Conservation (phyloP, 2,888 invertebrate genomes). For the Archips xylosteana region DNA sequence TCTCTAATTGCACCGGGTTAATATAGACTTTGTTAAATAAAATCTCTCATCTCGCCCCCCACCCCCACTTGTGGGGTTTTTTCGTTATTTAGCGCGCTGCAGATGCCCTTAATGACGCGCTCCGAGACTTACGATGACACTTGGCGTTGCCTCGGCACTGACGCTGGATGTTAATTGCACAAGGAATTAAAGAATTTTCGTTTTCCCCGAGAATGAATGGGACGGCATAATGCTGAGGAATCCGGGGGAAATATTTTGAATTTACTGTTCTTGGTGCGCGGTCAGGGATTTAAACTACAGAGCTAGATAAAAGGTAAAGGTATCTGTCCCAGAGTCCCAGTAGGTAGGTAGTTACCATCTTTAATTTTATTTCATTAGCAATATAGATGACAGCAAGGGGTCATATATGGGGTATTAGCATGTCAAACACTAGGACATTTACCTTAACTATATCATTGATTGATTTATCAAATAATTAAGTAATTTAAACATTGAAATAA, state of each 20-base stretch:
- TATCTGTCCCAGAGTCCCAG: no score
- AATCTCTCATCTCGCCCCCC: slow-evolving; percentile 79
- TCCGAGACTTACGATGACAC: slow-evolving; percentile 85
- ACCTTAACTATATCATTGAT: neutral
- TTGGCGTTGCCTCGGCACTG: slow-evolving; percentile 72
- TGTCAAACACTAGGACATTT: no score
- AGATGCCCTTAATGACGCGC: slow-evolving; percentile 85
- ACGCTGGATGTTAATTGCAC: slow-evolving; percentile 76
- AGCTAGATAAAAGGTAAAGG: neutral
- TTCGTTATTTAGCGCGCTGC: slow-evolving; percentile 83
- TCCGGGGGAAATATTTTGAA: slow-evolving; percentile 55
- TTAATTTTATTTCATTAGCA: no score
- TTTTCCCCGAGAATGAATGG: slow-evolving; percentile 73
- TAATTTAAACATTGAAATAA: neutral
- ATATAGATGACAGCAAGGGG: no score
- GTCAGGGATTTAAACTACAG: neutral
- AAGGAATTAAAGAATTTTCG: slow-evolving; percentile 83
- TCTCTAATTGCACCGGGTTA: slow-evolving; percentile 85
- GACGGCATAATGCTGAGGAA: slow-evolving; percentile 64
- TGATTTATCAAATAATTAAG: neutral
- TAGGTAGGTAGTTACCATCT: no score
- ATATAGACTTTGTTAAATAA: slow-evolving; percentile 86
- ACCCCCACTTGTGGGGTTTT: slow-evolving; percentile 61
- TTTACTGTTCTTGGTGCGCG: slow-evolving; percentile 26
- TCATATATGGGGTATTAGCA: no score